Percentiles rank a stretch among this genome's conserved stretches.
Evolutionary conservation across 2,113 vertebrate species (phyloP).

Genomic region (Petromus typicus): DNA sequence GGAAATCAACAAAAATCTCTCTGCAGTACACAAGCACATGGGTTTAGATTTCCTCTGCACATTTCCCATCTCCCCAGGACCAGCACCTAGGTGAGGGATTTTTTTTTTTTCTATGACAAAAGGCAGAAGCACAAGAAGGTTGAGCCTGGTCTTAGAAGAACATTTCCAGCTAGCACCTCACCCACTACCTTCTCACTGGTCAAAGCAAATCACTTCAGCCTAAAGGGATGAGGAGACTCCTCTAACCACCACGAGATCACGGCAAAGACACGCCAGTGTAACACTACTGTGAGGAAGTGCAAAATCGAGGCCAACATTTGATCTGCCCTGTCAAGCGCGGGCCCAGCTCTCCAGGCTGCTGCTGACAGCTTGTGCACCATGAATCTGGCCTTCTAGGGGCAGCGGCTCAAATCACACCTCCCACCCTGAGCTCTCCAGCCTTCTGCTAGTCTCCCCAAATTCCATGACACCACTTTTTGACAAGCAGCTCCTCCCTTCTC

Average conservation of each 20-base stretch:
- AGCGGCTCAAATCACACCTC: neutral
- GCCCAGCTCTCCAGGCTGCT: neutral
- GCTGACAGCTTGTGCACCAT: accelerated
- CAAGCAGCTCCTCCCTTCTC: constrained; percentile 34
- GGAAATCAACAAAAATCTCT: neutral
- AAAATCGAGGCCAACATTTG: neutral
- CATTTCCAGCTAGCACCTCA: neutral
- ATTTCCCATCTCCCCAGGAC: neutral
- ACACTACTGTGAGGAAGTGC: neutral
- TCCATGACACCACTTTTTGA: constrained; percentile 8
- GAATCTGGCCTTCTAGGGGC: neutral
- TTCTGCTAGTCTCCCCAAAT: neutral
- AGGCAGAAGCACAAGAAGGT: neutral
- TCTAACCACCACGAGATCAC: neutral
- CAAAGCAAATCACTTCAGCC: neutral
- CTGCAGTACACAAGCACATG: neutral
- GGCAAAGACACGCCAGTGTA: neutral
- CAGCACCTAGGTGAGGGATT: neutral
- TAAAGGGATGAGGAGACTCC: neutral
- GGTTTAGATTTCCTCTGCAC: neutral
- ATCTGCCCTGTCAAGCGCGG: neutral
- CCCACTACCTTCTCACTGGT: neutral
- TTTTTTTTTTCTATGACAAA: neutral
- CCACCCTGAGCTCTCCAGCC: neutral
- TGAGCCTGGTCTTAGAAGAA: neutral